Conservation (phyloP, 2,113 vertebrate species). For the Oreochromis aureus region DNA sequence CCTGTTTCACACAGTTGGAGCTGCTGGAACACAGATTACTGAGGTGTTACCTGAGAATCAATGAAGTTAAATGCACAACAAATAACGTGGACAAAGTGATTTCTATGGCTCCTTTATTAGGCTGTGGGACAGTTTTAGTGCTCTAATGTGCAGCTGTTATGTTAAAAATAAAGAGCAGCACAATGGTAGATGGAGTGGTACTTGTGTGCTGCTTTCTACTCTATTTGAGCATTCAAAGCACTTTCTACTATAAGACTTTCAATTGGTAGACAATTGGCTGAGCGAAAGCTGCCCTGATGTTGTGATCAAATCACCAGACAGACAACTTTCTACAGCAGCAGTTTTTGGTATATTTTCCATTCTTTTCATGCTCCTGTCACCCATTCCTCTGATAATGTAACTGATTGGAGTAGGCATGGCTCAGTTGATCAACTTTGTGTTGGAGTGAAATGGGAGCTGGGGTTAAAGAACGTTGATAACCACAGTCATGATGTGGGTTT, state of each 20-base stretch:
- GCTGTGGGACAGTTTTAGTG: background rate
- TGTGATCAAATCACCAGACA: background rate
- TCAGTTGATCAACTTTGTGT: background rate
- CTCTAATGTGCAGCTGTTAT: background rate
- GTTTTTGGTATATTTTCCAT: background rate
- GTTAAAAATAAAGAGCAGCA: background rate
- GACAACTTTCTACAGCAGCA: background rate
- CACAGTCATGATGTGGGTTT: background rate
- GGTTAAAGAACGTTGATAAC: background rate
- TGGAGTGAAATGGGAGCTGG: background rate
- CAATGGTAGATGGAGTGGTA: rapidly evolving
- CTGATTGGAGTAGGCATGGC: background rate
- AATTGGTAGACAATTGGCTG: background rate
- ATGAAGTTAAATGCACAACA: background rate
- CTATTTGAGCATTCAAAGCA: rapidly evolving
- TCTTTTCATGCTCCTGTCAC: background rate
- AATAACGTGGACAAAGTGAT: background rate
- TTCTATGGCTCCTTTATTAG: background rate
- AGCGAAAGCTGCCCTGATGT: background rate
- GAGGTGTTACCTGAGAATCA: background rate
- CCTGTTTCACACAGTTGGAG: background rate
- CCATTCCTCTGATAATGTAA: background rate
- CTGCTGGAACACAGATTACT: background rate
- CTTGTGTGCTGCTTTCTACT: background rate
- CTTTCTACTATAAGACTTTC: background rate